Evolutionary conservation across 2,113 vertebrate genomes (phyloP).

Genomic region (Felis catus): DNA sequence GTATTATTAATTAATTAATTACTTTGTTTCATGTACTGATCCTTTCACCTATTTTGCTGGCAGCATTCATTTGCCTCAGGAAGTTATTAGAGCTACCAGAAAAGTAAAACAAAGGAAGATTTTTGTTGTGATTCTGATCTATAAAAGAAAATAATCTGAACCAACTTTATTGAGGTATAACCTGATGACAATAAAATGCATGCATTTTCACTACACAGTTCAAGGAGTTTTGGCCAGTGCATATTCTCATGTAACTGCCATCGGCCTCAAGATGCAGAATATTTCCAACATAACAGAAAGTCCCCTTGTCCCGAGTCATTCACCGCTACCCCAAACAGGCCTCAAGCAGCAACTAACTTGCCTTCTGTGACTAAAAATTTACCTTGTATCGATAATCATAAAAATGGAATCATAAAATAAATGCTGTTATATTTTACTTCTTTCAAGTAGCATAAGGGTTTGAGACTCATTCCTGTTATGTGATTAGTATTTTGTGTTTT

Average conservation of each 20-base stretch:
- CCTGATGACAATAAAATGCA: not conserved
- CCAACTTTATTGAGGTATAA: not conserved
- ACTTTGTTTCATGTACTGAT: not conserved
- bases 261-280: not conserved
- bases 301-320: not conserved
- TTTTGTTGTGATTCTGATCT: not conserved
- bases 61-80: not conserved
- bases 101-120: not conserved
- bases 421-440: not conserved
- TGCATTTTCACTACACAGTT: not conserved
- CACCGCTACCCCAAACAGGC: not conserved
- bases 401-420: not conserved
- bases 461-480: not conserved
- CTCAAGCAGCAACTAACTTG: not conserved
- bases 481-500: not conserved
- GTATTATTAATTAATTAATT: not conserved
- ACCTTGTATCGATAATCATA: not conserved
- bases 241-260: not conserved
- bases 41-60: not conserved
- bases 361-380: not conserved
- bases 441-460: not conserved
- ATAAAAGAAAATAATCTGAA: not conserved
- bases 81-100: not conserved
- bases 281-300: not conserved
- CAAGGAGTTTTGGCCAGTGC: not conserved